Base-by-base conservation (phyloP, 2,888 invertebrate genomes). In the Tipula unca region DNA sequence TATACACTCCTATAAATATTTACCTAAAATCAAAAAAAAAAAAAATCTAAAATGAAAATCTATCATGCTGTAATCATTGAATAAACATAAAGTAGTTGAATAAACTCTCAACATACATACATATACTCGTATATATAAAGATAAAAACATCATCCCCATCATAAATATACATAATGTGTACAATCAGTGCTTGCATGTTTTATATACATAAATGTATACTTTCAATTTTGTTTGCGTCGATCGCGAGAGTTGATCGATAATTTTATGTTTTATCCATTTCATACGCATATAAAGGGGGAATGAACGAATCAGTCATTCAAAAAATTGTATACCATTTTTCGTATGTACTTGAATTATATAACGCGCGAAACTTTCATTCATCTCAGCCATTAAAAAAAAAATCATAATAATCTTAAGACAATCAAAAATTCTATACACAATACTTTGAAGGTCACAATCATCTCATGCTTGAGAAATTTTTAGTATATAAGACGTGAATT, bases 361-460 rank as follows among this genome's bases (percentile, higher is more conserved):
- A 69, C 25, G 69, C 69, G 69, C 69, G 69, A 69, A 69, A 25
- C 69, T 69, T 69, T 69, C 69, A 69, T 69, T 25, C 69, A 69
- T 69, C 69, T 25, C 69, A 25, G 25, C 25, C 69, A 69, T 69
- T 69, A 69, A 0, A 20, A 25, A 20, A 69, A 69, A 69, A 48
- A 17, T 17, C 2, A 25, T 3, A 69, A 25, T 69, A 69, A 69
- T 69, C 69, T 69, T 25, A 69, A 69, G 10, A 69, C 69, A 69
- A 69, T 69, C 69, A 48, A 48, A 48, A 48, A 48, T n/a, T n/a
- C n/a, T n/a, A 48, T 17, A 17, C 48, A 25, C 69, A 69, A 69
- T 69, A 69, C 69, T 69, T 69, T 69, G 69, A 69, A 69, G 69
- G 69, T 69, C 69, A 69, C 69, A 69, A 69, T 25, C 69, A 69